Base-by-base conservation (phyloP, 2,113 vertebrate species). In the Baryphthengus martii region DNA sequence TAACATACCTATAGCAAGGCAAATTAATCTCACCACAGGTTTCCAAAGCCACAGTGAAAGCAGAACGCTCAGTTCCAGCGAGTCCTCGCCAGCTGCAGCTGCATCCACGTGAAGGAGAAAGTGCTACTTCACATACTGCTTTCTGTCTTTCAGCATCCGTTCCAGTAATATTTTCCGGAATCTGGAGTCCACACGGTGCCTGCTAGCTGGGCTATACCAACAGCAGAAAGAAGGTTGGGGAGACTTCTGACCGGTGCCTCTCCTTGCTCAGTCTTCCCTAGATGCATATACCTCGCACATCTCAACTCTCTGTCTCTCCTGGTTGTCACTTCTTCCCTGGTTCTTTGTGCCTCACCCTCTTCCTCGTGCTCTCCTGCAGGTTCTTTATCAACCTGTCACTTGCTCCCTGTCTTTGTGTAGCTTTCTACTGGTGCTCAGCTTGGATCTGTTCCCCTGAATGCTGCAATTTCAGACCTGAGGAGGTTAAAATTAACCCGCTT, bases 101-200 rank as follows among this genome's bases (percentile, higher is more conserved):
- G 1, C 2, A 2, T 13, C 39, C 50, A 26, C 13, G 33, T 18
- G 56, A 80, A 91, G 74, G 49, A 90, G 72, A 65, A 81, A 31
- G 40, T 33, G 49, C 87, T 78, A 5, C 94, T 67, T 97, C 82
- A 96, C 42, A 10, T 68, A 91, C 83, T 93, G 26, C 55, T 58
- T 90, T 96, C 89, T 96, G 44, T 97, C 44, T 97, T 97, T 90
- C 97, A 99, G 99, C 40, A 90, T 99, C 82, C 99, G 99, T 73
- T 99, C 99, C 88, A 99, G 98, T 93, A 99, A 99, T 92, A 99
- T 99, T 73, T 95, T 97, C 80, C 98, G 99, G 95, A 99, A 99
- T 88, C 98, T 99, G 96, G 99, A 99, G 94, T 99, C 99, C 37
- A 98, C 99, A 45, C 98, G 98, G 42, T 99, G 99, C 92, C 97